These are phyloP conservation scores for Halictus ligatus DNA, from an alignment of 2,888 invertebrate genomes.

Conservation along the genomic window DNA sequence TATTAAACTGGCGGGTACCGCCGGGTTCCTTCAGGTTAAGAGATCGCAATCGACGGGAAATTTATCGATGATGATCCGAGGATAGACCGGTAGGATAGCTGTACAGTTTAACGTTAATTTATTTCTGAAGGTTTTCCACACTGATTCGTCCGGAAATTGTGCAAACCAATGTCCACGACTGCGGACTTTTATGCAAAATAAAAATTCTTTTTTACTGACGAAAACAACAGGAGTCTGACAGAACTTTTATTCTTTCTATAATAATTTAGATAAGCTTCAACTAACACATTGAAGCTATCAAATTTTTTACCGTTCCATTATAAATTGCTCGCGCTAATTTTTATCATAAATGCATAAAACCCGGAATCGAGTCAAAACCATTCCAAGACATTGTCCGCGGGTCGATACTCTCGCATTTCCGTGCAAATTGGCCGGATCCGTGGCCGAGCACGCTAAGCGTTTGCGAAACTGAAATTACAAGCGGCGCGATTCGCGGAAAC, in stretches of 20 bases:
- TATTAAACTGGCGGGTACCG: no score
- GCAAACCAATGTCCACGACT: not conserved
- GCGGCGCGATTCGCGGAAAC: conserved; percentile 39
- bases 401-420: conserved; percentile 47
- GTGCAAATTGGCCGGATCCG: conserved; percentile 52
- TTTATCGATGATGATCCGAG: not conserved
- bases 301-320: no score
- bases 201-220: no score
- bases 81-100: not conserved
- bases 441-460: conserved; percentile 38
- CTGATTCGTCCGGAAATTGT: not conserved
- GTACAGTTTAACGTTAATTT: not conserved
- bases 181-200: no score
- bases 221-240: no score
- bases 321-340: no score
- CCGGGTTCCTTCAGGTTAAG: not conserved
- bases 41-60: not conserved
- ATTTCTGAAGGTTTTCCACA: not conserved
- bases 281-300: no score
- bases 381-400: conserved; percentile 3
- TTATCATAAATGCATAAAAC: no score
- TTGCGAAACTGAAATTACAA: conserved; percentile 49
- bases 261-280: no score
- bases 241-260: no score
- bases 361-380: not conserved